These are phyloP conservation scores for Bombus haemorrhoidalis DNA, from an alignment of 1,140 invertebrate species.

Conservation along the genomic window DNA sequence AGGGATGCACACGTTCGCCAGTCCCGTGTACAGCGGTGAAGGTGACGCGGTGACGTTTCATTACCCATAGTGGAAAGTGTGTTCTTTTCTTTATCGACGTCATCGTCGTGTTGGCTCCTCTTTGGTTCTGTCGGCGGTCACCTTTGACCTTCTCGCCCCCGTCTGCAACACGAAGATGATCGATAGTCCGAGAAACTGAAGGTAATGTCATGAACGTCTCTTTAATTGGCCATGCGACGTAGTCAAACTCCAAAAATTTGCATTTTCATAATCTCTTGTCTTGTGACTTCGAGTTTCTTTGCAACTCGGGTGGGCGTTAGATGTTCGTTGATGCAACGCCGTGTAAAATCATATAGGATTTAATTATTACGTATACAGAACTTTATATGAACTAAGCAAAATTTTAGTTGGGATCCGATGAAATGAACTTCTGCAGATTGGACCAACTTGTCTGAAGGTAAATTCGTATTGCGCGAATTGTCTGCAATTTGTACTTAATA, in stretches of 20 bases:
- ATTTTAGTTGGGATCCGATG: no score
- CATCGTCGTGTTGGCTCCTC: not conserved
- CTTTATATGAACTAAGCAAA: no score
- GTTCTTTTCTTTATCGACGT: not conserved
- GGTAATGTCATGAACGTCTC: no score
- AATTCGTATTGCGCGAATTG: no score
- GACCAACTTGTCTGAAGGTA: no score
- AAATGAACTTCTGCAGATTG: no score
- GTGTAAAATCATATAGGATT: not conserved
- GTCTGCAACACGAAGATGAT: not conserved
- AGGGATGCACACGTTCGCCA: slow-evolving; percentile 49
- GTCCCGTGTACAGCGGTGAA: slow-evolving; percentile 18
- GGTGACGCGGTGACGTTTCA: slow-evolving; percentile 28
- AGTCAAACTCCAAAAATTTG: not conserved
- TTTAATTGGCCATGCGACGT: not conserved
- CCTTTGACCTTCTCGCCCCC: not conserved
- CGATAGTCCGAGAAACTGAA: not conserved
- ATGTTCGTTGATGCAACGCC: not conserved
- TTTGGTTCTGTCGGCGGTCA: not conserved
- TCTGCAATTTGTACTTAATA: no score
- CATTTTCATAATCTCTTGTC: not conserved
- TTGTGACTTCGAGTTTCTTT: not conserved
- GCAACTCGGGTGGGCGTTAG: not conserved
- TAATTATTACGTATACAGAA: not conserved
- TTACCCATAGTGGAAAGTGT: slow-evolving; percentile 3